These are phyloP conservation scores for Melolontha melolontha DNA, from an alignment of 2,888 invertebrate species.

Conservation along the genomic window DNA sequence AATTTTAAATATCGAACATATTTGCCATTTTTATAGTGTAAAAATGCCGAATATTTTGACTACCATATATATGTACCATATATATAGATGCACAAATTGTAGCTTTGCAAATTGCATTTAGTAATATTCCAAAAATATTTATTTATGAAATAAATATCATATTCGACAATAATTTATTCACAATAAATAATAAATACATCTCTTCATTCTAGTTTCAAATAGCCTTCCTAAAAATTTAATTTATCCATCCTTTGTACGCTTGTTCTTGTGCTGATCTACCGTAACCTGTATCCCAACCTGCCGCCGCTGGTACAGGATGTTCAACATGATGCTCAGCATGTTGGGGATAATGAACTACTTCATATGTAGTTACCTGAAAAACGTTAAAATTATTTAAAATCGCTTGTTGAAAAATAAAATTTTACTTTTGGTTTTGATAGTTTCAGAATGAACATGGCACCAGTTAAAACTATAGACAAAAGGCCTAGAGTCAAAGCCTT, in stretches of 20 bases:
- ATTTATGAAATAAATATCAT: no score
- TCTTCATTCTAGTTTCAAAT: slow-evolving; percentile 17
- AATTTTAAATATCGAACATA: no score
- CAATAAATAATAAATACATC: slow-evolving; percentile 46
- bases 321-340: slow-evolving; percentile 72
- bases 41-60: no score
- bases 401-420: slow-evolving; percentile 31
- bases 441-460: slow-evolving; percentile 88
- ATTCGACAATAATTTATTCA: slow-evolving; percentile 47
- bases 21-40: no score
- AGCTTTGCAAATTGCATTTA: no score
- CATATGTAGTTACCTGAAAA: slow-evolving; percentile 79
- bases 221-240: slow-evolving; percentile 32
- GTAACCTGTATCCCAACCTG: slow-evolving; percentile 70
- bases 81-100: no score
- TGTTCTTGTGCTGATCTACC: slow-evolving; percentile 72
- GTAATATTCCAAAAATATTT: no score
- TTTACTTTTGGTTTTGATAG: slow-evolving; percentile 84
- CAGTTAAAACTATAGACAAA: slow-evolving; percentile 85
- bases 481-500: slow-evolving; percentile 88
- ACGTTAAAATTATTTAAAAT: slow-evolving; percentile 21
- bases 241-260: slow-evolving; percentile 66
- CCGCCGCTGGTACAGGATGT: slow-evolving; percentile 67
- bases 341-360: slow-evolving; percentile 86
- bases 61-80: no score